Percentiles rank a stretch among this genome's conserved stretches.
Conservation (phyloP, 1,140 invertebrate species). For the Penaeus indicus region DNA sequence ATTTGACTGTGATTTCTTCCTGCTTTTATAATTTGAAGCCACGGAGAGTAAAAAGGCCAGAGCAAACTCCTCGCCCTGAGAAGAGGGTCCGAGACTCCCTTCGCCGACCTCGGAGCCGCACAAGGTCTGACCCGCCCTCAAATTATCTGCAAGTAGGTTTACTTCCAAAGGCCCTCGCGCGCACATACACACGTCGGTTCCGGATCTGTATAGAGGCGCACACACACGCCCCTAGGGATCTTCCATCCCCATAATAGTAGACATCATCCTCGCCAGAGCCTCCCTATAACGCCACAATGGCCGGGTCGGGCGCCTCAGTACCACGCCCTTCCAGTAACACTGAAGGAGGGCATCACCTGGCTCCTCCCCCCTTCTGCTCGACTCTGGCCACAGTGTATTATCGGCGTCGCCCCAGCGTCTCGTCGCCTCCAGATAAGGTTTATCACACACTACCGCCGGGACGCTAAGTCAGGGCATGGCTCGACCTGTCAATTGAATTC, state of each 20-base stretch:
- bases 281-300: no score
- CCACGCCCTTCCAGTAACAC: conserved; percentile 17
- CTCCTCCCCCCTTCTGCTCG: not conserved
- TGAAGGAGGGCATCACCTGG: not conserved
- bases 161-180: no score
- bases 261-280: not conserved
- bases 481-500: conserved; percentile 57
- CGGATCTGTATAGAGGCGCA: no score
- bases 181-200: no score
- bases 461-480: conserved; percentile 33
- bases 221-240: not conserved
- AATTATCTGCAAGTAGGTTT: no score
- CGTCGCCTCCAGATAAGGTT: conserved; percentile 52
- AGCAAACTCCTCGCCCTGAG: no score
- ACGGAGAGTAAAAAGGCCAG: no score
- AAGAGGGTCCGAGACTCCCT: no score
- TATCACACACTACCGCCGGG: conserved; percentile 56
- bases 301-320: not conserved
- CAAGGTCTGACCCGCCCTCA: no score
- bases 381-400: conserved; percentile 15
- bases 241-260: not conserved
- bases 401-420: conserved; percentile 24
- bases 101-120: no score
- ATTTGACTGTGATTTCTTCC: no score
- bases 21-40: no score